Evolutionary conservation across 2,797 vertebrate species (phyloP).

Genomic region (Ctenopoma kingsleyae): DNA sequence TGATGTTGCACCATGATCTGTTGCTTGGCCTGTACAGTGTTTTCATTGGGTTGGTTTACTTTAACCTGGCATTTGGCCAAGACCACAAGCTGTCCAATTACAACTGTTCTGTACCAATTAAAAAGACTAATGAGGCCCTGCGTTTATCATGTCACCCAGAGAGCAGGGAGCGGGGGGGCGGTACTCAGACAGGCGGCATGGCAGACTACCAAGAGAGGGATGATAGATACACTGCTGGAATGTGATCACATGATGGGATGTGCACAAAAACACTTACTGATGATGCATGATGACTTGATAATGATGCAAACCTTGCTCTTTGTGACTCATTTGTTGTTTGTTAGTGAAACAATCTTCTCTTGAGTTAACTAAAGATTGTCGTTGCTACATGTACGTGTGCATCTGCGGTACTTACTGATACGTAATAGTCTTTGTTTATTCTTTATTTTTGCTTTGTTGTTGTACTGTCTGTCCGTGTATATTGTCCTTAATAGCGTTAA

Average conservation of each 20-base stretch:
- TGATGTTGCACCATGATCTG: constrained; percentile 52
- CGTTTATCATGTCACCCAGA: constrained; percentile 68
- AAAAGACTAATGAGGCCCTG: constrained; percentile 80
- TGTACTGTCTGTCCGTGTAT: too few species aligned
- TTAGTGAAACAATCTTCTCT: background rate
- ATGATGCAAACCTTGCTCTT: background rate
- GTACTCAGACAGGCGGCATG: constrained; percentile 32
- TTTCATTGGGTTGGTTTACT: constrained; percentile 76
- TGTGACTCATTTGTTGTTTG: background rate
- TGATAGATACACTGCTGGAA: background rate
- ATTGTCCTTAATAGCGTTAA: too few species aligned
- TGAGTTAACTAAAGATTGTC: background rate
- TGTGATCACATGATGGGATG: background rate
- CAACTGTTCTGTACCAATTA: constrained; percentile 79
- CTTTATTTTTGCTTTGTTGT: background rate
- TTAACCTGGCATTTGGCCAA: constrained; percentile 68
- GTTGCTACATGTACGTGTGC: too few species aligned
- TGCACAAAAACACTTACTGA: background rate
- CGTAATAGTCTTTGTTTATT: background rate
- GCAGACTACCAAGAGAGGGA: constrained; percentile 21
- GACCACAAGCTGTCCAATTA: constrained; percentile 47
- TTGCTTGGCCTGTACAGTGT: constrained; percentile 69
- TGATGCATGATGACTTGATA: background rate
- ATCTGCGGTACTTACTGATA: too few species aligned
- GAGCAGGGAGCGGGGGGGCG: constrained; percentile 47